These are phyloP conservation scores for Drosophila anomalata DNA, from an alignment of 2,888 invertebrate genomes.

Conservation along the genomic window DNA sequence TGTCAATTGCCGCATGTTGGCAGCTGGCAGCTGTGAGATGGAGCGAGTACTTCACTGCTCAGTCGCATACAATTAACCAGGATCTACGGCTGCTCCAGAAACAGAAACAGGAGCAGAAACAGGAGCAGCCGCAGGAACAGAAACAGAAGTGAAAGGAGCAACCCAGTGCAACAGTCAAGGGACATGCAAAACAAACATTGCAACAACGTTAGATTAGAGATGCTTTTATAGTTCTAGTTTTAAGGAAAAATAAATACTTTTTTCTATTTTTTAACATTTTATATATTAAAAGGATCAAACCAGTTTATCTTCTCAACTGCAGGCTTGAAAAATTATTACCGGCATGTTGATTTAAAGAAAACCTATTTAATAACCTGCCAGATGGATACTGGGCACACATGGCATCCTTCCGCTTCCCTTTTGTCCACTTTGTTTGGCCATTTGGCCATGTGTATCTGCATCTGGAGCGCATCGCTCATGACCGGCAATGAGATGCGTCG, in stretches of 20 bases:
- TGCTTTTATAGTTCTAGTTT: not conserved
- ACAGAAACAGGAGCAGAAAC: slow-evolving; percentile 3
- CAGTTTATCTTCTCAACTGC: too few species aligned
- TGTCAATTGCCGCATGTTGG: slow-evolving; percentile 59
- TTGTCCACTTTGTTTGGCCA: not conserved
- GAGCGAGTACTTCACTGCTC: slow-evolving; percentile 6
- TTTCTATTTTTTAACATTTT: too few species aligned
- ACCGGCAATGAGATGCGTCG: slow-evolving; percentile 50
- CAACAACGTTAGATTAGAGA: slow-evolving; percentile 7
- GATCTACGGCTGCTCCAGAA: slow-evolving; percentile 3
- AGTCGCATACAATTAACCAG: slow-evolving; percentile 56
- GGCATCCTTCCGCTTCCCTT: slow-evolving; percentile 4
- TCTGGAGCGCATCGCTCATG: slow-evolving; percentile 43
- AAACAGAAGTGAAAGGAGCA: slow-evolving; percentile 1
- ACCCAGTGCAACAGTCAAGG: slow-evolving; percentile 15
- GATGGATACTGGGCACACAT: not conserved
- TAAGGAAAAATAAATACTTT: too few species aligned
- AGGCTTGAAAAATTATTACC: not conserved
- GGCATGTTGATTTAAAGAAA: not conserved
- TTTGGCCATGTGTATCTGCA: slow-evolving; percentile 8
- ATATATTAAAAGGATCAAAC: too few species aligned
- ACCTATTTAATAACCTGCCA: not conserved
- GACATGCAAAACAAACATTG: slow-evolving; percentile 31
- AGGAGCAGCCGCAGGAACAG: not conserved
- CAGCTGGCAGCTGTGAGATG: slow-evolving; percentile 29